Evolutionary conservation across 2,113 vertebrate genomes (phyloP).

Genomic region (Lonchura striata): DNA sequence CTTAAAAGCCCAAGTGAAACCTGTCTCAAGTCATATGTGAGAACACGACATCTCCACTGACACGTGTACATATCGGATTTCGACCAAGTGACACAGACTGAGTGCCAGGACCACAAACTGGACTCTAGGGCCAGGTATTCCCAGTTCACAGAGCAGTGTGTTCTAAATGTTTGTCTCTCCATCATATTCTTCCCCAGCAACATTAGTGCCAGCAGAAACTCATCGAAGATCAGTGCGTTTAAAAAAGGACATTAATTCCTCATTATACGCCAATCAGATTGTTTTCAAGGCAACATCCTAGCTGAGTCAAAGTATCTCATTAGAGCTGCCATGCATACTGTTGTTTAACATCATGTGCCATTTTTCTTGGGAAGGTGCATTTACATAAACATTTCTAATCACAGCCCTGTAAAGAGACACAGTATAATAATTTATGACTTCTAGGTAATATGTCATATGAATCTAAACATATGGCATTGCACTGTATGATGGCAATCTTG

Average conservation of each 20-base stretch:
- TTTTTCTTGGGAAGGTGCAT: conserved; percentile 70
- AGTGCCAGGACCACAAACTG: neutral
- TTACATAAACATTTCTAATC: conserved; percentile 79
- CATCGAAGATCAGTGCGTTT: conserved; percentile 1
- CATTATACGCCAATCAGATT: conserved; percentile 40
- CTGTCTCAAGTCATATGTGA: neutral
- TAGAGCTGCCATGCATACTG: conserved; percentile 40
- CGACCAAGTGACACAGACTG: neutral
- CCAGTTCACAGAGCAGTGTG: rapidly evolving
- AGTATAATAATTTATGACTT: conserved; percentile 77
- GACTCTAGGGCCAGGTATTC: neutral
- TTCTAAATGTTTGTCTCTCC: neutral
- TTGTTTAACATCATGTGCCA: conserved; percentile 67
- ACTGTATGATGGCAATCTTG: conserved; percentile 77
- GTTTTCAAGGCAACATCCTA: conserved; percentile 58
- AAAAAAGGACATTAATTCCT: conserved; percentile 39
- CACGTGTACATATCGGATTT: rapidly evolving
- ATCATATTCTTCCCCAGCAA: neutral
- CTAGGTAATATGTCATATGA: conserved; percentile 79
- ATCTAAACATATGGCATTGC: conserved; percentile 80
- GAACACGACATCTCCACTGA: rapidly evolving
- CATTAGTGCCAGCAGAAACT: neutral
- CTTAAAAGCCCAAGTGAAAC: neutral
- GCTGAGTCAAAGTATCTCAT: conserved; percentile 53
- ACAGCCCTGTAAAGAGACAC: conserved; percentile 66